These are phyloP conservation scores for Dascillus cervinus DNA, from an alignment of 2,888 invertebrate genomes.

Conservation along the genomic window DNA sequence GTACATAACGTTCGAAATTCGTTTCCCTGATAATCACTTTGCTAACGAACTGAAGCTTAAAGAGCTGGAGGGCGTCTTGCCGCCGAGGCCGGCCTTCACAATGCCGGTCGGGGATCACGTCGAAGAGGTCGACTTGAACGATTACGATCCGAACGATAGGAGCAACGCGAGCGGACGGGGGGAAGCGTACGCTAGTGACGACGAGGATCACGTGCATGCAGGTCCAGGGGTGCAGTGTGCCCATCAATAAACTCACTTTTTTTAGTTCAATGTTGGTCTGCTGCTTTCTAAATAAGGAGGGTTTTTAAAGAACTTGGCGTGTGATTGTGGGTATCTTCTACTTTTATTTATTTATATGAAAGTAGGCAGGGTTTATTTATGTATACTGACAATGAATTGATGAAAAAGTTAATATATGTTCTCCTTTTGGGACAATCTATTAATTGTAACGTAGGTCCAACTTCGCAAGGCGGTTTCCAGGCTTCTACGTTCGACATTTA, in stretches of 20 bases:
- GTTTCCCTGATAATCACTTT: constrained; percentile 79
- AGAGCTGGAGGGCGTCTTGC: constrained; percentile 66
- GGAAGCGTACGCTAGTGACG: constrained; percentile 66
- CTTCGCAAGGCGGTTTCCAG: too few relatives aligned
- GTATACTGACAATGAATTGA: too few relatives aligned
- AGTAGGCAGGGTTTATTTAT: too few relatives aligned
- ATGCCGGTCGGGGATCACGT: constrained; percentile 75
- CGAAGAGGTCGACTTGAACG: constrained; percentile 77
- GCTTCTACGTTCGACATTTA: too few relatives aligned
- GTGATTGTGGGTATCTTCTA: too few relatives aligned
- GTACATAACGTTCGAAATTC: constrained; percentile 77
- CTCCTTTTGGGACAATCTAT: too few relatives aligned
- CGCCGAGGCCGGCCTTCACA: constrained; percentile 59
- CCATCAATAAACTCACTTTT: constrained; percentile 56
- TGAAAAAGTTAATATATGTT: too few relatives aligned
- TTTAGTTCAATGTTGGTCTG: constrained; percentile 29
- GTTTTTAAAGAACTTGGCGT: too few relatives aligned
- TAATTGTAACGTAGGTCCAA: too few relatives aligned
- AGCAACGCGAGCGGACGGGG: constrained; percentile 45
- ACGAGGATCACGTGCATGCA: constrained; percentile 54
- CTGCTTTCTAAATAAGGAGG: constrained; percentile 43
- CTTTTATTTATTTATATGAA: background rate
- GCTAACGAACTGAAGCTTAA: constrained; percentile 57
- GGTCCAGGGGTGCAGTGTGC: constrained; percentile 71
- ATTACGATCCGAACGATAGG: constrained; percentile 59